phyloP scores from a whole-genome alignment of 2,797 vertebrate genomes.

The Aldrovandia affinis region DNA sequence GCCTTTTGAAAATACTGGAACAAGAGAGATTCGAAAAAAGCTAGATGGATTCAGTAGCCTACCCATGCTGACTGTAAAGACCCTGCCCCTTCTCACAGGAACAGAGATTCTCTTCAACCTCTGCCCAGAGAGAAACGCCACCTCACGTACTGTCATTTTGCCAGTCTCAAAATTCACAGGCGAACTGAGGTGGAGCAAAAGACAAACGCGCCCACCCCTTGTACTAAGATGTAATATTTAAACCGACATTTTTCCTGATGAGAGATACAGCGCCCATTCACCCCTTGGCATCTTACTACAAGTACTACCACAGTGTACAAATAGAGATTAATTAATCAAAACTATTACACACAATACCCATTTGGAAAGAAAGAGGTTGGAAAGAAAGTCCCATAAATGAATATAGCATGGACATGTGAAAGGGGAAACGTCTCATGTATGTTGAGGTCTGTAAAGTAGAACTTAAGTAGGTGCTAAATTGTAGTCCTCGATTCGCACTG shows the following conservation, averaged over 20 bases:
- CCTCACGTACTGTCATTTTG: neutral
- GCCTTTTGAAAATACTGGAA: neutral
- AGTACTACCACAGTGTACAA: no score
- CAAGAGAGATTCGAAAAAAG: no score
- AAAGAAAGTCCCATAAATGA: no score
- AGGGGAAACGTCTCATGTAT: neutral
- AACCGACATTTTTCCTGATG: neutral
- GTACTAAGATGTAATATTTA: neutral
- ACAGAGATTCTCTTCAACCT: neutral
- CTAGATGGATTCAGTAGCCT: no score
- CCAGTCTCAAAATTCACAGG: neutral
- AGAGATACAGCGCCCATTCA: no score
- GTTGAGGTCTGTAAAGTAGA: neutral
- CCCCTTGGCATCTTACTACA: no score
- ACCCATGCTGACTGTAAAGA: no score
- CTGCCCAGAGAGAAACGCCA: constrained; percentile 24
- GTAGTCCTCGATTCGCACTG: neutral
- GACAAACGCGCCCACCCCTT: neutral
- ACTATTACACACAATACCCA: no score
- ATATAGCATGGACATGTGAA: neutral
- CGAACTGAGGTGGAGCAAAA: neutral
- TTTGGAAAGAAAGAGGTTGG: no score
- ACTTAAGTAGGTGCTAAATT: neutral
- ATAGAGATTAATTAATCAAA: no score
- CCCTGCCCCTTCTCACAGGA: neutral